Percentiles rank a stretch among this genome's conserved stretches.
Conservation (phyloP, 2,888 invertebrate genomes). For the Vanessa cardui region DNA sequence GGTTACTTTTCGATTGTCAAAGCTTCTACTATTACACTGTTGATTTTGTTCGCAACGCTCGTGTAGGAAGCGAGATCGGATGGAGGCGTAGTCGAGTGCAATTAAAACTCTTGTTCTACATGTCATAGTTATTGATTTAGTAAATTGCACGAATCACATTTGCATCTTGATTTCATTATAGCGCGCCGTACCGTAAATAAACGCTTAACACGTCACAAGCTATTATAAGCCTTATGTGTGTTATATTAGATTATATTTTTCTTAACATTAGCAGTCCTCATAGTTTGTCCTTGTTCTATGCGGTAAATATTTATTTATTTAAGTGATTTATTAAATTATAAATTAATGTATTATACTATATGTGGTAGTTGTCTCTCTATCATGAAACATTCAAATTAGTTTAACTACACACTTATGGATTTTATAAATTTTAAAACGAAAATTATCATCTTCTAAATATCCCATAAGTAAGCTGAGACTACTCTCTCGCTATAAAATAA, state of each 20-base stretch:
- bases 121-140: constrained; percentile 41
- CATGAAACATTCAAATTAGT: too few relatives aligned
- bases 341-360: too few relatives aligned
- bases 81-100: constrained; percentile 14
- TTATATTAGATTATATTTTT: not conserved
- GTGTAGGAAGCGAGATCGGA: constrained; percentile 26
- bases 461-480: too few relatives aligned
- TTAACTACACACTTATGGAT: too few relatives aligned
- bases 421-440: too few relatives aligned
- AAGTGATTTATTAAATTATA: too few relatives aligned
- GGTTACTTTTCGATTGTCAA: not conserved
- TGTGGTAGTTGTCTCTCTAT: too few relatives aligned
- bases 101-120: constrained; percentile 30
- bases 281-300: not conserved
- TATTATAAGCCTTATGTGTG: not conserved
- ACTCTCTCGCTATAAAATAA: too few relatives aligned
- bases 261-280: not conserved
- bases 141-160: constrained; percentile 41
- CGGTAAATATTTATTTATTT: too few relatives aligned
- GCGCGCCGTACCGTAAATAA: constrained; percentile 25
- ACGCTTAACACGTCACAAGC: not conserved
- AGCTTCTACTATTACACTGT: not conserved
- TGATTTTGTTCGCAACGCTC: constrained; percentile 26
- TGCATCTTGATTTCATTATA: constrained; percentile 42
- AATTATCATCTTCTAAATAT: too few relatives aligned